Evolutionary conservation across 1,140 invertebrate species (phyloP).

Genomic region (Wasmannia auropunctata): DNA sequence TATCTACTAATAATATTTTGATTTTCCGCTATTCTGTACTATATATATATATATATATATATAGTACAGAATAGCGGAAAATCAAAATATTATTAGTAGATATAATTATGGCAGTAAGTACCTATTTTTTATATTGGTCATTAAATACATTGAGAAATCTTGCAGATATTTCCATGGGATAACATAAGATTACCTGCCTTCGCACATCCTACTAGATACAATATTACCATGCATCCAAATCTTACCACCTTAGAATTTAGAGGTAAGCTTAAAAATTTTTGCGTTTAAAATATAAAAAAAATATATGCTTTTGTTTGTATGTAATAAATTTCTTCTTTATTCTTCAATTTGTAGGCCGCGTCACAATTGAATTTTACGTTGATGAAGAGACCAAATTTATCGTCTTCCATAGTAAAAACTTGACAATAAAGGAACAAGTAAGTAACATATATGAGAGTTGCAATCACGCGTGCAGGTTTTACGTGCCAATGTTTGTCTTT

Average conservation of each 20-base stretch:
- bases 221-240: conserved; percentile 96
- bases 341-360: conserved; percentile 88
- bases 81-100: conserved; percentile 70
- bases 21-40: conserved; percentile 64
- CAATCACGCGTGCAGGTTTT: background rate
- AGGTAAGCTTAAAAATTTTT: conserved; percentile 86
- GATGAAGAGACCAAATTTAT: conserved; percentile 94
- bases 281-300: background rate
- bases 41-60: conserved; percentile 7
- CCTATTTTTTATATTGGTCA: background rate
- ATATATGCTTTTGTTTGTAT: background rate
- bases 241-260: conserved; percentile 94
- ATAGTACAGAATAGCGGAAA: conserved; percentile 55
- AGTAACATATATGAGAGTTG: conserved; percentile 66
- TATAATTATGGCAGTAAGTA: background rate
- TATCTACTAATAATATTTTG: conserved; percentile 61
- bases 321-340: background rate
- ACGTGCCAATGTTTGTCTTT: background rate
- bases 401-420: conserved; percentile 95
- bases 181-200: conserved; percentile 93
- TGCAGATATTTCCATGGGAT: conserved; percentile 95
- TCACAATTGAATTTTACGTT: conserved; percentile 93
- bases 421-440: conserved; percentile 94
- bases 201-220: conserved; percentile 93
- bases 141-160: conserved; percentile 25